Evolutionary conservation across 1,140 invertebrate species (phyloP), one percentile per base, ranked within the genome.

Genomic region (Calycopis cecrops): DNA sequence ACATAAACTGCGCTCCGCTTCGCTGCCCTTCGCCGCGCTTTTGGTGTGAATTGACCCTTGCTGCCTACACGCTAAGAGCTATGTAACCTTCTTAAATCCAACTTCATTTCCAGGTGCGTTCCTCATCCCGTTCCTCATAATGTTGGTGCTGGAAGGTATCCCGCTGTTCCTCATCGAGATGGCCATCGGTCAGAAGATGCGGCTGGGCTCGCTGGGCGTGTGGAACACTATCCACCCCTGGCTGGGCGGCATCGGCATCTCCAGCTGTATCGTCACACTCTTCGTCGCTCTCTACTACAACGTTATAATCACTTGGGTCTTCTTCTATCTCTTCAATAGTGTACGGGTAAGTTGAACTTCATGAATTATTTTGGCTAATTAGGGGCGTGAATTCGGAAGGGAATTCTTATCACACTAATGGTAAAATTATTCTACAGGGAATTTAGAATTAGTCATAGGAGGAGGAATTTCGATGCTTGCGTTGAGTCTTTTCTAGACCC

Each of bases 271-370:
- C 48, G 96, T 99, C 40, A 97, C 96, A 0, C 93, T 96, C 49
- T 96, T 97, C 74, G 95, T 98, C 14, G 94, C 95, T 1, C 90
- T 99, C 35, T 99, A 99, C 85, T 99, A 99, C 89, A 99, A 99
- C 75, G 96, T 99, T 63, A 99, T 99, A 77, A 97, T 99, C 71
- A 97, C 97, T 40, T 99, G 98, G 98, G 98, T 97, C 62, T 94
- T 99, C 87, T 99, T 94, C 81, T 99, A 99, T 76, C 92, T 97
- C 52, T 96, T 96, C 85, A 96, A 97, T 67, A 96, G 95, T 73
- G 93, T 96, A 79, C 90, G 91, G 89, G 94, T 96, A 77, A 92
- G 90, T 88, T 57, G 2, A 28, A 6, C 2, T 6, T 3, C 2
- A 6, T 28, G 21, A 6, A 28, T 28, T 21, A 35, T 9, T 51